These are phyloP conservation scores for Etheostoma cragini DNA, from an alignment of 2,113 vertebrate species.

Conservation along the genomic window DNA sequence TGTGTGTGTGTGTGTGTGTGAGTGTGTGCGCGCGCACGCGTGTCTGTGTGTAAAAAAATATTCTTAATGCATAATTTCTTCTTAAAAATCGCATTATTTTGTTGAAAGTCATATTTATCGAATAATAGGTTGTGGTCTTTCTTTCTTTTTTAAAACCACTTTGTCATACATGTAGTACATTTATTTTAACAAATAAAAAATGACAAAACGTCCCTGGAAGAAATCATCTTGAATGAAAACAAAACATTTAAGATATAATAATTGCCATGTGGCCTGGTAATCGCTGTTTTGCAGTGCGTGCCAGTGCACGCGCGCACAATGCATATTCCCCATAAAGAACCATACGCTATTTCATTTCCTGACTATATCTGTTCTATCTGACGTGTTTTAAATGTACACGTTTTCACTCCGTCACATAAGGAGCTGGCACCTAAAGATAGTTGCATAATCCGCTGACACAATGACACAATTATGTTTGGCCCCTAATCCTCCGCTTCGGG, in stretches of 20 bases:
- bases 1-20: constrained; percentile 19
- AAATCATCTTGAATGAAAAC: not conserved
- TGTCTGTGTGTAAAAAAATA: constrained; percentile 12
- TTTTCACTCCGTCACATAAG: constrained; percentile 41
- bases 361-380: constrained; percentile 17
- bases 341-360: not conserved
- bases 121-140: constrained; percentile 3
- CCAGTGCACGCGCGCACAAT: not conserved
- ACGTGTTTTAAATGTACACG: constrained; percentile 33
- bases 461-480: constrained; percentile 68
- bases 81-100: constrained; percentile 20
- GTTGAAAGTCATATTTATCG: constrained; percentile 39
- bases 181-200: not conserved
- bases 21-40: not conserved
- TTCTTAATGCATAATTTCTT: constrained; percentile 19
- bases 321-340: not conserved
- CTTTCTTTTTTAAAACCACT: not conserved
- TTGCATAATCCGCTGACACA: constrained; percentile 78
- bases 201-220: not conserved
- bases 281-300: not conserved
- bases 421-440: constrained; percentile 69
- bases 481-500: constrained; percentile 67
- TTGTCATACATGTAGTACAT: not conserved
- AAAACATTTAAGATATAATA: not conserved
- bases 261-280: not conserved